Base-by-base conservation (phyloP, 2,797 vertebrate species). In the Ficedula albicollis region DNA sequence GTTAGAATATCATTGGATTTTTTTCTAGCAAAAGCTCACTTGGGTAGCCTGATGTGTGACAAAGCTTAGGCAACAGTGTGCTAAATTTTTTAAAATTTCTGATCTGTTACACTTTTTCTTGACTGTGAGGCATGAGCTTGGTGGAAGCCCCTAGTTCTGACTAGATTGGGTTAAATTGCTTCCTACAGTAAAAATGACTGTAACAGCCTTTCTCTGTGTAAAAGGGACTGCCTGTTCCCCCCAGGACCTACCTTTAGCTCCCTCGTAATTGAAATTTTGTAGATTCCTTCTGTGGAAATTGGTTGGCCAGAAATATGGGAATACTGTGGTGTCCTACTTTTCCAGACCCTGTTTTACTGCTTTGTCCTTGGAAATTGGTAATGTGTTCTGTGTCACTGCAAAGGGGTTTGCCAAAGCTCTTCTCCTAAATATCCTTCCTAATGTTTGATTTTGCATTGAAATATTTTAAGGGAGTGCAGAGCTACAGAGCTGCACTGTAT, bases 301-400 rank as follows among this genome's bases (percentile, higher is more conserved):
- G 73, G 64, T 32, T 89, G 67, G 76, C 73, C 87, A 92, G 84
- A 92, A 87, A 81, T 38, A 88, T 56, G 68, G 74, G 75, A 92
- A 80, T 87, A 34, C 56, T 68, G 43, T 77, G n/a, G 29, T 94
- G 93, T 72, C 96, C 93, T 95, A 72, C 69, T 95, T 96, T 95
- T 23, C 49, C 49, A 81, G 85, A 48, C 55, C 39, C 25, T 3
- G 11, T 70, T 94, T 55, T 80, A 51, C 39, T 89, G 70, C 84
- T 84, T 87, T 83, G 78, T 87, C 68, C 51, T 51, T 84, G 87
- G 36, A 91, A 89, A 82, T 51, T 11, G 1, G 38, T 51, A 6
- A 46, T 44, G 25, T 85, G 13, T 72, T 92, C 30, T 67, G 38
- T 9, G 4, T 46, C 32, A 7, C 49, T 68, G 69, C 51, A 81